Evolutionary conservation across 2,113 vertebrate genomes (phyloP).

Genomic region (Cervus canadensis): DNA sequence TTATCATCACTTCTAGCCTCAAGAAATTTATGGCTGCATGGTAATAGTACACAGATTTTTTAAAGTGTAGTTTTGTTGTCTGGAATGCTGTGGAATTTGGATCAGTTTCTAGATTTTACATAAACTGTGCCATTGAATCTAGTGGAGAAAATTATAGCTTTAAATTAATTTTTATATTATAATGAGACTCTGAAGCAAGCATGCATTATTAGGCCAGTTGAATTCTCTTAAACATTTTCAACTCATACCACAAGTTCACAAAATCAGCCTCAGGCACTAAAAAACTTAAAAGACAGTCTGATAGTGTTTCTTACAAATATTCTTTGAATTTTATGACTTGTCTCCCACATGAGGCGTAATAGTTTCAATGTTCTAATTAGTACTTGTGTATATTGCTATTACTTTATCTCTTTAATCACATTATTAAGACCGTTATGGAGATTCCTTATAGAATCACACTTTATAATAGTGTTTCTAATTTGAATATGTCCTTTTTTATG

Average conservation of each 20-base stretch:
- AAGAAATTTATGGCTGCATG: background rate
- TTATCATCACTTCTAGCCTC: background rate
- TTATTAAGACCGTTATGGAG: constrained; percentile 87
- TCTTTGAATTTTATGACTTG: constrained; percentile 88
- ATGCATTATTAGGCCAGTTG: constrained; percentile 67
- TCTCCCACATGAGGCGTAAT: constrained; percentile 86
- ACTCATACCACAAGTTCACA: constrained; percentile 81
- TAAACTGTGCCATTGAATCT: background rate
- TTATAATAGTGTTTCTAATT: constrained; percentile 87
- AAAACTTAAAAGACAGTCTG: constrained; percentile 83
- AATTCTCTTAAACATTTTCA: constrained; percentile 79
- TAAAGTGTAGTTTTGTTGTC: background rate
- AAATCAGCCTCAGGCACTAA: constrained; percentile 80
- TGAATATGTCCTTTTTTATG: constrained; percentile 89
- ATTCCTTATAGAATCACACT: constrained; percentile 86
- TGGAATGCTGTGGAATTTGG: constrained; percentile 12
- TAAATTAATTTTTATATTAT: constrained; percentile 50
- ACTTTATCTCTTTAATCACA: constrained; percentile 89
- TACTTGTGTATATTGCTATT: constrained; percentile 88
- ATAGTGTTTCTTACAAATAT: constrained; percentile 83
- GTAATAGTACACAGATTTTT: background rate
- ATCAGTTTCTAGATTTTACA: background rate
- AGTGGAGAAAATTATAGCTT: constrained; percentile 44
- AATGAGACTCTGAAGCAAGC: constrained; percentile 31
- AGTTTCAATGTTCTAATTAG: constrained; percentile 89